Evolutionary conservation across 53 echinoderm and acorn worm species (phyloP).

Genomic region (Holothuria scabra): DNA sequence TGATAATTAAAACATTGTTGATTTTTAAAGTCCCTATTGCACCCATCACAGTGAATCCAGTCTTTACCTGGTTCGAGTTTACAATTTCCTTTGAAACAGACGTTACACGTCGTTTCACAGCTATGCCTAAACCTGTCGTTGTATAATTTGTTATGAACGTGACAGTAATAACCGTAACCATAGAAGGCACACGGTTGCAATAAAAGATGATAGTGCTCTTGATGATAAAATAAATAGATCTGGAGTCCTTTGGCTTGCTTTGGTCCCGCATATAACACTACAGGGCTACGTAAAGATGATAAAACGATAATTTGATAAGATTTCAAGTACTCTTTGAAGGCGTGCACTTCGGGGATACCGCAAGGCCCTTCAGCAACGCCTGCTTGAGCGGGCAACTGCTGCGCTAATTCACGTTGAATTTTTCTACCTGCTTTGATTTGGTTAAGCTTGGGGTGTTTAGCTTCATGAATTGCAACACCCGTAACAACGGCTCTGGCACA

Average conservation of each 20-base stretch:
- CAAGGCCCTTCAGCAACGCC: conserved; percentile 49
- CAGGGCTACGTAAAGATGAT: conserved; percentile 7
- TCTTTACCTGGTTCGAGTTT: neutral
- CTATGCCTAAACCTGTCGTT: conserved; percentile 50
- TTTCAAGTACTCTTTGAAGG: conserved; percentile 31
- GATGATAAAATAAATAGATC: conserved; percentile 56
- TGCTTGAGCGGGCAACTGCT: conserved; percentile 55
- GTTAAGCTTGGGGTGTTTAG: conserved; percentile 44
- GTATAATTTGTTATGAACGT: conserved; percentile 54
- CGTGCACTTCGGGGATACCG: conserved; percentile 62
- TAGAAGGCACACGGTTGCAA: conserved; percentile 51
- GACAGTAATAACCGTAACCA: too few relatives aligned
- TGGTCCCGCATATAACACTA: conserved; percentile 45
- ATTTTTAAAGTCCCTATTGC: conserved; percentile 72
- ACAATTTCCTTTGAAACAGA: conserved; percentile 48
- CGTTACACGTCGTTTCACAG: conserved; percentile 49
- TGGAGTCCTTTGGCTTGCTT: conserved; percentile 43
- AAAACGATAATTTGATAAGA: too few relatives aligned
- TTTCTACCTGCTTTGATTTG: conserved; percentile 36
- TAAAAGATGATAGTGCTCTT: conserved; percentile 44
- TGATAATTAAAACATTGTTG: conserved; percentile 59
- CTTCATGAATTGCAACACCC: conserved; percentile 55
- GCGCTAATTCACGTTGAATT: too few relatives aligned
- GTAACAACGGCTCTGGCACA: conserved; percentile 72
- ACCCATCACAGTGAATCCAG: conserved; percentile 43